Evolutionary conservation across 2,113 vertebrate species (phyloP), one percentile per base, ranked within the genome.

Genomic region (Craseonycteris thonglongyai): DNA sequence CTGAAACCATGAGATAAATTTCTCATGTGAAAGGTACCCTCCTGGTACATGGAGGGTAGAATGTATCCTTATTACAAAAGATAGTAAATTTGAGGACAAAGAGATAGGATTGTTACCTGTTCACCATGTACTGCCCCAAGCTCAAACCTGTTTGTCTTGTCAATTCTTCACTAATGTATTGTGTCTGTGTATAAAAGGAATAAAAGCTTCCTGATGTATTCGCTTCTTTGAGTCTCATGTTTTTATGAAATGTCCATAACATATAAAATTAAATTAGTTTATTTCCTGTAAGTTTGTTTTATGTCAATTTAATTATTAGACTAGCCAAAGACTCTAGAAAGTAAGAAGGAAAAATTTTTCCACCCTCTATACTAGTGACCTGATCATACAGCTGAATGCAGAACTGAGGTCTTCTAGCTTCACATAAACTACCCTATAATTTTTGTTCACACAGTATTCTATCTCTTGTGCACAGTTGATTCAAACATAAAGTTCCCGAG

Each of bases 401-500:
- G 28, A 91, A 33, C 19, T 54, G 54, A 92, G 8, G 8, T 58
- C 15, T 91, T 89, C n/a, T 49, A 40, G 51, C 71, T 79, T 93
- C 69, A 79, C 26, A 47, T 42, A 71, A 83, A 75, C 42, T 21
- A 26, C 42, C 14, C 56, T 82, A 7, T 47, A 61, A 90, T 83
- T 90, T 92, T 79, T 30, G 16, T 90, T 92, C 40, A 59, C 24
- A 56, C 40, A 38, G 19, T 83, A 76, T 75, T 45, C 47, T 9
- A 80, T 61, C 38, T 51, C 38, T 81, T 49, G 3, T 81, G 61
- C 94, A 66, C 56, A 5, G 84, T 93, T 74, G 86, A 93, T 95
- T 93, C 80, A 93, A 86, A 93, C 40, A 84, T 42, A 63, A 95
- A 89, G 45, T 80, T 69, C 40, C 21, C 35, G 91, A 87, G 79